Base-by-base conservation (phyloP, 2,888 invertebrate species). In the Volucella inflata region DNA sequence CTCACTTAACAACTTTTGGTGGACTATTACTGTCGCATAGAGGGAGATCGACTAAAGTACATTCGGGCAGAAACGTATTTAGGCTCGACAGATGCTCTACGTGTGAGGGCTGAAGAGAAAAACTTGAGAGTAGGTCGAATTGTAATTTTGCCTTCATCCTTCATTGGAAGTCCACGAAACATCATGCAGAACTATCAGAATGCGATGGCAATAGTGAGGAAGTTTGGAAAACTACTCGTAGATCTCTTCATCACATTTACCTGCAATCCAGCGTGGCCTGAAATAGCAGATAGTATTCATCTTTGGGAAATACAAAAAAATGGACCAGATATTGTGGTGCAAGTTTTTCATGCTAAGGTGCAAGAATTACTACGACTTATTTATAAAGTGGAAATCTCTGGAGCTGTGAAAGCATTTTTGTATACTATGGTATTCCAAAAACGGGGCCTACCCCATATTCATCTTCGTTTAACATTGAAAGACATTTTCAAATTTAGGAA, bases 281-380 rank as follows among this genome's bases (percentile, higher is more conserved):
- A 48, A 16, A 48, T 48, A 14, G 16, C 48, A n/a, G 48, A 48
- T 48, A n/a, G 48, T 48, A 16, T 16, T 48, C 16, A 48, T 48
- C 48, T 11, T 16, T 14, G 16, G n/a, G 48, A 48, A 11, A 48
- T 16, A 42, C 11, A 9, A 11, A 11, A 9, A 11, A 12, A 42
- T 42, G 11, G 42, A 42, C 8, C 42, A 11, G 42, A 42, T 42
- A 42, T 42, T 11, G 42, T 42, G 9, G 9, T 12, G 2, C 42
- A 12, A 11, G 42, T 42, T 42, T 42, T n/a, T n/a, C n/a, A n/a
- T n/a, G n/a, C n/a, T n/a, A n/a, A n/a, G n/a, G n/a, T n/a, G n/a
- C n/a, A n/a, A n/a, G n/a, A n/a, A n/a, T n/a, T n/a, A n/a, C n/a
- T n/a, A n/a, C n/a, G n/a, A n/a, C n/a, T n/a, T n/a, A n/a, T 42